phyloP scores from a whole-genome alignment of 2,113 vertebrate species.

The Hystrix brachyura region DNA sequence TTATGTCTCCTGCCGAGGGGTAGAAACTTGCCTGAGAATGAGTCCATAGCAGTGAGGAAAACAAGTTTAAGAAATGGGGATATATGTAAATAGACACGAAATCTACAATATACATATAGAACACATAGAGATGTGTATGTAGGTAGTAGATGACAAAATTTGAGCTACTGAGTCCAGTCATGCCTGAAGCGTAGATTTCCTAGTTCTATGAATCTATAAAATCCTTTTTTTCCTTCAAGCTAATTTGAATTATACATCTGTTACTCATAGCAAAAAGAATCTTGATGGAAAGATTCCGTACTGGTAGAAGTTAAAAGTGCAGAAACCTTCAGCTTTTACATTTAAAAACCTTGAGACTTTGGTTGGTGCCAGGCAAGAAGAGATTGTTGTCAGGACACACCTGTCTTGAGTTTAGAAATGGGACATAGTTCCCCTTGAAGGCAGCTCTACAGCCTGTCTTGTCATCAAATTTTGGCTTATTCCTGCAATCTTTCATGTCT shows the following conservation, averaged over 20 bases:
- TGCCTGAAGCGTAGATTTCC: neutral
- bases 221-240: neutral
- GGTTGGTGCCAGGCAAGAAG: neutral
- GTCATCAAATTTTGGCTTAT: neutral
- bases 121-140: neutral
- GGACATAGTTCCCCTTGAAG: neutral
- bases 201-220: neutral
- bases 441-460: neutral
- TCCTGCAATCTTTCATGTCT: neutral
- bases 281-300: neutral
- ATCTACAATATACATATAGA: neutral
- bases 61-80: neutral
- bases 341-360: neutral
- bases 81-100: no score
- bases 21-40: neutral
- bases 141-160: neutral
- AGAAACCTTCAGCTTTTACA: neutral
- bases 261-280: neutral
- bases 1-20: neutral
- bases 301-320: neutral
- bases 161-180: neutral
- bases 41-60: neutral
- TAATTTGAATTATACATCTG: neutral
- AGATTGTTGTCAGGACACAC: neutral
- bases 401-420: neutral